These are phyloP conservation scores for Muscidifurax raptorellus DNA, from an alignment of 1,140 invertebrate genomes.

Conservation along the genomic window DNA sequence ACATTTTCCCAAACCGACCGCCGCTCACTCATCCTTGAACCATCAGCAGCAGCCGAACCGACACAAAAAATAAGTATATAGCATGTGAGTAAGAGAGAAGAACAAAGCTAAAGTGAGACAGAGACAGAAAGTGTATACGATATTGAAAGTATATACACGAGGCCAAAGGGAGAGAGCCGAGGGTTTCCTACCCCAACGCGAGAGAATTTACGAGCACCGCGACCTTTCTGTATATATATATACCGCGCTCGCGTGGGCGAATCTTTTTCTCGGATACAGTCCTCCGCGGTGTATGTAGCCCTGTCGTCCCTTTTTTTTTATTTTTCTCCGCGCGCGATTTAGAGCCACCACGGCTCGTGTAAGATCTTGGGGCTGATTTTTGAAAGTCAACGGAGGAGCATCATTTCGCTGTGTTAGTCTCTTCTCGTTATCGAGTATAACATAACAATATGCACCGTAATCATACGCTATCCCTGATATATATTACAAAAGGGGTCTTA, in stretches of 20 bases:
- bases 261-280: too few relatives aligned
- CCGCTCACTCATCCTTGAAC: conserved; percentile 16
- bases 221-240: too few relatives aligned
- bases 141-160: not conserved
- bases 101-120: not conserved
- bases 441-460: too few relatives aligned
- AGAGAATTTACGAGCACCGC: conserved; percentile 66
- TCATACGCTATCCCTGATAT: too few relatives aligned
- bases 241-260: conserved; percentile 49
- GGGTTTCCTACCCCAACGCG: conserved; percentile 59
- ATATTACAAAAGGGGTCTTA: too few relatives aligned
- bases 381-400: too few relatives aligned
- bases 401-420: too few relatives aligned
- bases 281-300: not conserved
- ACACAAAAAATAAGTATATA: not conserved
- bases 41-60: not conserved
- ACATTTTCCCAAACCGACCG: not conserved
- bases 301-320: not conserved
- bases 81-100: not conserved
- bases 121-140: not conserved
- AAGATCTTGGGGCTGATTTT: too few relatives aligned
- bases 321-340: not conserved
- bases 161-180: conserved; percentile 30
- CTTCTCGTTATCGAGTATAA: too few relatives aligned
- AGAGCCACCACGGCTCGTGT: not conserved